phyloP scores from a whole-genome alignment of 2,113 vertebrate species.

The Eurypyga helias region DNA sequence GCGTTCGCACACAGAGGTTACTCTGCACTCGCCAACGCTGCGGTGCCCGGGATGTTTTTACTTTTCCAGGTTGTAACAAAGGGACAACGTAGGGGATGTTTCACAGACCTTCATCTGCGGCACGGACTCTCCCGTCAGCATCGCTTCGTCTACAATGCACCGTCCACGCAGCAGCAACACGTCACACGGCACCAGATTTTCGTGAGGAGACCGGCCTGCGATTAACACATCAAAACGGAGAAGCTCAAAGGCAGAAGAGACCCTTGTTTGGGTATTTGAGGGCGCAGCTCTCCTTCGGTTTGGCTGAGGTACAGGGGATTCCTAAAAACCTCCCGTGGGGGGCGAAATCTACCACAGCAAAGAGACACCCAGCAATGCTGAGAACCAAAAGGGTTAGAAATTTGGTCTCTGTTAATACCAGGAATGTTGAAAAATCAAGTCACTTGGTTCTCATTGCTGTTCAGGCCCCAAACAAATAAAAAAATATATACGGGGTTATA shows the following conservation, averaged over 20 bases:
- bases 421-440: background rate
- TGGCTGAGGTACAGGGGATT: background rate
- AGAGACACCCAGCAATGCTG: background rate
- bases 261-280: background rate
- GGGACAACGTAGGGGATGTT: accelerated
- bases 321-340: background rate
- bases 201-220: constrained; percentile 91
- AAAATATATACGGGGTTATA: too few species aligned
- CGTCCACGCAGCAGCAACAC: constrained; percentile 90
- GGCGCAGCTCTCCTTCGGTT: background rate
- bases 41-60: background rate
- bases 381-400: background rate
- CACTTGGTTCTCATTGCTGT: accelerated
- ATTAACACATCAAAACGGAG: background rate
- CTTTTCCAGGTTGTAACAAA: too few species aligned
- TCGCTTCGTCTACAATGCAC: constrained; percentile 95
- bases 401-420: accelerated
- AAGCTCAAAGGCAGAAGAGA: background rate
- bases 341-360: too few species aligned
- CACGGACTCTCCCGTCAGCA: constrained; percentile 96
- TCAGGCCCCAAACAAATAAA: background rate
- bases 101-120: constrained; percentile 93
- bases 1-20: background rate
- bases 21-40: accelerated
- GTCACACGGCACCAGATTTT: constrained; percentile 94